A percentile compares a stretch with the other conserved stretches of the same genome.
These are phyloP conservation scores for Platyscelio sp. DNA, from an alignment of 2,888 invertebrate genomes.

Conservation along the genomic window DNA sequence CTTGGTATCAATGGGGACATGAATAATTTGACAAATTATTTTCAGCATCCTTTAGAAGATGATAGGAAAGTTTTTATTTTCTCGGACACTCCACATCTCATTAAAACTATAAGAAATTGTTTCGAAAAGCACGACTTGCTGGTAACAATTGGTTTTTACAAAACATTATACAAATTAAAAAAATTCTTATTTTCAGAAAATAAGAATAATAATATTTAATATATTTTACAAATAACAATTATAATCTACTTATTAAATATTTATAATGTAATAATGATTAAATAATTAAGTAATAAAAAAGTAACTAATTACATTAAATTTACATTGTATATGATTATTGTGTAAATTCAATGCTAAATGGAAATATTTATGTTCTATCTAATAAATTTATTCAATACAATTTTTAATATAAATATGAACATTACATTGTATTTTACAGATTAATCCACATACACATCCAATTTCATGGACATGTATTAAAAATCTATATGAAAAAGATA, in stretches of 20 bases:
- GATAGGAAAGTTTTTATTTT: conserved; percentile 18
- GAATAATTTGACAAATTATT: not conserved
- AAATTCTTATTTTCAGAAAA: not conserved
- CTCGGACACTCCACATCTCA: conserved; percentile 16
- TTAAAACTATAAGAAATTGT: conserved; percentile 27
- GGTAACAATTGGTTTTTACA: not conserved
- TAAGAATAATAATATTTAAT: not conserved
- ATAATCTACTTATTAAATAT: too few species aligned
- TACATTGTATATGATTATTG: too few species aligned
- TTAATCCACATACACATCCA: not conserved
- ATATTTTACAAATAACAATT: too few species aligned
- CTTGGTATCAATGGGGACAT: conserved; percentile 3
- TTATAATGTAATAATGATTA: too few species aligned
- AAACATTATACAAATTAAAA: not conserved
- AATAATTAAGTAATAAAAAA: too few species aligned
- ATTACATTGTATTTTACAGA: conserved; percentile 7
- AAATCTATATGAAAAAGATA: conserved; percentile 9
- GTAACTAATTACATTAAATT: too few species aligned
- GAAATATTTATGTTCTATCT: too few species aligned
- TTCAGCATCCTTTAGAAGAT: conserved; percentile 21
- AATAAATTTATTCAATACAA: too few species aligned
- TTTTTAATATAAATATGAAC: too few species aligned
- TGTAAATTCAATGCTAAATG: too few species aligned
- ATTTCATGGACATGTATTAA: conserved; percentile 4
- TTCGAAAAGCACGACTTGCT: conserved; percentile 22